Percentiles rank a stretch among this genome's conserved stretches.
phyloP scores from a whole-genome alignment of 1,140 invertebrate genomes.

The Bombus difficillimus region DNA sequence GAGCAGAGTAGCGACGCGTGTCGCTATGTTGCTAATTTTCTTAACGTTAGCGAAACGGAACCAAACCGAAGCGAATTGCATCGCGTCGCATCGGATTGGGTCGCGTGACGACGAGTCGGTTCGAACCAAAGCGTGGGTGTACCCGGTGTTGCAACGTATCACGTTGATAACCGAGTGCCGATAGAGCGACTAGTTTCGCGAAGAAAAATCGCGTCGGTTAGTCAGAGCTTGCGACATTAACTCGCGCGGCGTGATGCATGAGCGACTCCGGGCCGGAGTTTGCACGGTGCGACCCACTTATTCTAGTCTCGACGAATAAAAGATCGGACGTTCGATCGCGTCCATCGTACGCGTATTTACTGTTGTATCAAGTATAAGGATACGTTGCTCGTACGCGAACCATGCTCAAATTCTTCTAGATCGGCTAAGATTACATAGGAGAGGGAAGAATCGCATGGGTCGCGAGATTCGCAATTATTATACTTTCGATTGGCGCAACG shows the following conservation, averaged over 20 bases:
- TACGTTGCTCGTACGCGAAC: background rate
- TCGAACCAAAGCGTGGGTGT: conserved; percentile 73
- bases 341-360: background rate
- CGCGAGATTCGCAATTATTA: background rate
- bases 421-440: too few relatives aligned
- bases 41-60: too few relatives aligned
- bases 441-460: background rate
- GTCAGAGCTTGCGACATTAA: conserved; percentile 75
- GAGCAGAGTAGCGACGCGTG: too few relatives aligned
- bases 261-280: conserved; percentile 70
- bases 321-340: background rate
- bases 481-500: background rate
- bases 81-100: background rate
- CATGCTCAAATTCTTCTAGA: background rate
- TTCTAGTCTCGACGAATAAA: conserved; percentile 23
- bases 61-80: background rate
- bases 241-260: conserved; percentile 71
- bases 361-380: background rate
- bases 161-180: conserved; percentile 74
- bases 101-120: background rate
- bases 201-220: conserved; percentile 79
- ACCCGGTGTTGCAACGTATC: conserved; percentile 73
- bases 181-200: conserved; percentile 75
- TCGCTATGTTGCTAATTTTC: too few relatives aligned
- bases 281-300: conserved; percentile 73